Evolutionary conservation across 1,140 invertebrate genomes (phyloP).

Genomic region (Portunus trituberculatus): DNA sequence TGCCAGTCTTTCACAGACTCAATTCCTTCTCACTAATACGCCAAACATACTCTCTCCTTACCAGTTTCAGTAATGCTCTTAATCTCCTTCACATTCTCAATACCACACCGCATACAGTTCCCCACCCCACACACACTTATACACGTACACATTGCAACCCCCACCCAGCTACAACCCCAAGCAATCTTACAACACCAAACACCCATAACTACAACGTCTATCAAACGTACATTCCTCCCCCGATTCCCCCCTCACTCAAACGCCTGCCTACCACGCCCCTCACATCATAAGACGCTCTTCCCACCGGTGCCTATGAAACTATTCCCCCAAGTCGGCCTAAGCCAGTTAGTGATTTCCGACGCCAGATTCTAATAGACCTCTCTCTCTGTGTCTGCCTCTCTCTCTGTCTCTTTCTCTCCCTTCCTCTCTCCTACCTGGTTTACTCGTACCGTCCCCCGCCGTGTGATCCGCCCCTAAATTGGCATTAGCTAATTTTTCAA

Average conservation of each 20-base stretch:
- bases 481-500: conserved; percentile 74
- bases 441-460: not conserved
- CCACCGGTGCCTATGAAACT: not conserved
- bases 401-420: not conserved
- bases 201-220: too few relatives aligned
- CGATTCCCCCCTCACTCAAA: not conserved
- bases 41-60: too few relatives aligned
- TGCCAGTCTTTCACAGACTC: too few relatives aligned
- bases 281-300: not conserved
- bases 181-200: too few relatives aligned
- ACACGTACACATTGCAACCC: too few relatives aligned
- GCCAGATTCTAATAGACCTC: conserved; percentile 6
- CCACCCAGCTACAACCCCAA: too few relatives aligned
- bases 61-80: too few relatives aligned
- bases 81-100: too few relatives aligned
- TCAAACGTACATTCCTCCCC: not conserved
- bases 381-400: not conserved
- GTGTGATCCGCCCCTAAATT: conserved; percentile 59
- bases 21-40: too few relatives aligned
- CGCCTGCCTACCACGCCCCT: not conserved
- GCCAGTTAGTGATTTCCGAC: conserved; percentile 18
- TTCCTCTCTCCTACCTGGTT: not conserved
- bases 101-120: not conserved
- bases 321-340: conserved; percentile 9
- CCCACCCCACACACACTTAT: not conserved